Conservation (phyloP, 2,797 vertebrate species). For the Mus caroli region DNA sequence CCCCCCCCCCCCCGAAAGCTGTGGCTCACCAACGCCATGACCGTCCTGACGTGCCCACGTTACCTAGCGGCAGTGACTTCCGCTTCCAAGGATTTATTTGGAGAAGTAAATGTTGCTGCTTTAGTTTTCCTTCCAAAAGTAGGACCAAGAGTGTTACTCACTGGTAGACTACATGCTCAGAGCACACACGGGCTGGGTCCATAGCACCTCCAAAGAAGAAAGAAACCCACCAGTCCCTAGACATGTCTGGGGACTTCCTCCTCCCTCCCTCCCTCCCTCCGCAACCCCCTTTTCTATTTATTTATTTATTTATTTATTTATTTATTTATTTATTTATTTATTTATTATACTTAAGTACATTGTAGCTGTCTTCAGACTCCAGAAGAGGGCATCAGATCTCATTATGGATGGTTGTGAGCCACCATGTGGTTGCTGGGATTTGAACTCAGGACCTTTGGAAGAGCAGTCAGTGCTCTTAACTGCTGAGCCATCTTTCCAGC, state of each 20-base stretch:
- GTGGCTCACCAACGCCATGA: neutral
- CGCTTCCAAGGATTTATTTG: conserved; percentile 58
- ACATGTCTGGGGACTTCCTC: neutral
- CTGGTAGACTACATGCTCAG: neutral
- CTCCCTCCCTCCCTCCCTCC: neutral
- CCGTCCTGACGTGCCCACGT: neutral
- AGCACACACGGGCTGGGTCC: neutral
- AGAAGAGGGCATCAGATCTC: too few species aligned
- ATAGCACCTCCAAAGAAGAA: neutral
- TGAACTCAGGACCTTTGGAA: too few species aligned
- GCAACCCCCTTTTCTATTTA: neutral
- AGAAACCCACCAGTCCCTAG: neutral
- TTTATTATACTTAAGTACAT: too few species aligned
- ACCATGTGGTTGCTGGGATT: too few species aligned
- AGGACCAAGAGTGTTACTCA: neutral
- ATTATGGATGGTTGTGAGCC: too few species aligned
- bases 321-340: too few species aligned
- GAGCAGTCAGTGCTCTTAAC: too few species aligned
- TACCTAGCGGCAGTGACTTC: conserved; percentile 47
- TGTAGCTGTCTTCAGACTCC: too few species aligned
- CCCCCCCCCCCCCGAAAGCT: neutral
- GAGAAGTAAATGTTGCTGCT: neutral
- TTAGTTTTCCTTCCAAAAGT: conserved; percentile 52
- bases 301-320: too few species aligned
- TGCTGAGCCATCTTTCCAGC: too few species aligned